Percentiles rank a stretch among this genome's conserved stretches.
These are phyloP conservation scores for Ptychodera flava DNA, from an alignment of 35 echinoderm and acorn worm species.

Conservation along the genomic window DNA sequence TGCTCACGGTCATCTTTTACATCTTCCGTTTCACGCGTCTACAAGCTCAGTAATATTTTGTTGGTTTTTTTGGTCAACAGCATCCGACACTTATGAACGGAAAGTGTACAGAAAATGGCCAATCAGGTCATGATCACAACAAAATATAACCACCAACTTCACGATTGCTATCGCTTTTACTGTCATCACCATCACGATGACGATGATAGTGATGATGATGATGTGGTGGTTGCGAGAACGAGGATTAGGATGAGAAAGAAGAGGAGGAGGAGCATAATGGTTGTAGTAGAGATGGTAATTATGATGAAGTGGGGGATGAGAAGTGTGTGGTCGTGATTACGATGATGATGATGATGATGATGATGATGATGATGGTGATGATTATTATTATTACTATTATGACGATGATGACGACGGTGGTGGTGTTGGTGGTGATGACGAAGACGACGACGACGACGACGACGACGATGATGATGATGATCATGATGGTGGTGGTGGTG, in stretches of 20 bases:
- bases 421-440: neutral
- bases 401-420: neutral
- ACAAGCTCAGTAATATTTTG: too few species aligned
- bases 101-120: too few species aligned
- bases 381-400: too few species aligned
- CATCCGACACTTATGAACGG: too few species aligned
- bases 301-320: neutral
- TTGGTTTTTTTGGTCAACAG: too few species aligned
- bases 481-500: neutral
- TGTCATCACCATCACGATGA: neutral
- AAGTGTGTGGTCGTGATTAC: neutral
- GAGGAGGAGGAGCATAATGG: neutral
- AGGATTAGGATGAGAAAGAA: too few species aligned
- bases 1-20: too few species aligned
- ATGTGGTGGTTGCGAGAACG: too few species aligned
- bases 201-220: neutral
- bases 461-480: neutral
- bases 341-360: slow-evolving; percentile 1
- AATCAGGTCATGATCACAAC: too few species aligned
- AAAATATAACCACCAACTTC: neutral
- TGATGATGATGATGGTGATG: neutral
- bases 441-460: neutral
- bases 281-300: neutral
- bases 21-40: too few species aligned
- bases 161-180: neutral